Evolutionary conservation across 2,113 vertebrate species (phyloP).

Genomic region (Catagonus wagneri): DNA sequence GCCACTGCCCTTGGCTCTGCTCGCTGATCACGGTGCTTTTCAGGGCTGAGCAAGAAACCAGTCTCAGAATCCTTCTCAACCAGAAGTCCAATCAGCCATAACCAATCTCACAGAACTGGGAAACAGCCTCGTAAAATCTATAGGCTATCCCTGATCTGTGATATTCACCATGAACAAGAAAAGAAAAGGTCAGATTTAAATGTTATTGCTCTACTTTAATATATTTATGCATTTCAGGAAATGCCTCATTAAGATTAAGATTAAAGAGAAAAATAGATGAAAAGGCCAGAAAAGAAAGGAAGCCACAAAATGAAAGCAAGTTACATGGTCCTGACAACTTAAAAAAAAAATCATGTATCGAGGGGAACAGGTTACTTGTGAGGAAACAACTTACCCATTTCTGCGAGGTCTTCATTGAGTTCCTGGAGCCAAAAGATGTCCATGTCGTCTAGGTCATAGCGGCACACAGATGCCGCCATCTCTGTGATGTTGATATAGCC

Average conservation of each 20-base stretch:
- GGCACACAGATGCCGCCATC: constrained; percentile 95
- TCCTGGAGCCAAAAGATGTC: constrained; percentile 96
- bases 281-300: constrained; percentile 47
- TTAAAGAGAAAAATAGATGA: constrained; percentile 59
- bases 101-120: not conserved
- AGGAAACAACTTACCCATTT: constrained; percentile 91
- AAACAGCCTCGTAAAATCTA: constrained; percentile 56
- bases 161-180: constrained; percentile 24
- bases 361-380: constrained; percentile 49
- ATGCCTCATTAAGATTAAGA: constrained; percentile 59
- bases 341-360: constrained; percentile 47
- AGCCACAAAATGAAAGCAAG: constrained; percentile 46
- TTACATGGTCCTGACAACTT: constrained; percentile 48
- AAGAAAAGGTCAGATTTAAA: constrained; percentile 59
- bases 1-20: not conserved
- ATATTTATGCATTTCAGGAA: constrained; percentile 48
- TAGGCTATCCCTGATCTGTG: not conserved
- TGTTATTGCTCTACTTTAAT: constrained; percentile 51
- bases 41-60: constrained; percentile 14
- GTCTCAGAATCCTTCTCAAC: constrained; percentile 42
- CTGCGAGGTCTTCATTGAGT: constrained; percentile 92
- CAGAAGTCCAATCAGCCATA: constrained; percentile 21
- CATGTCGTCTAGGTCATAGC: constrained; percentile 97
- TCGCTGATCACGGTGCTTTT: constrained; percentile 18
- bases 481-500: constrained; percentile 95